Evolutionary conservation across 2,113 vertebrate genomes (phyloP).

Genomic region (Ciconia maguari): DNA sequence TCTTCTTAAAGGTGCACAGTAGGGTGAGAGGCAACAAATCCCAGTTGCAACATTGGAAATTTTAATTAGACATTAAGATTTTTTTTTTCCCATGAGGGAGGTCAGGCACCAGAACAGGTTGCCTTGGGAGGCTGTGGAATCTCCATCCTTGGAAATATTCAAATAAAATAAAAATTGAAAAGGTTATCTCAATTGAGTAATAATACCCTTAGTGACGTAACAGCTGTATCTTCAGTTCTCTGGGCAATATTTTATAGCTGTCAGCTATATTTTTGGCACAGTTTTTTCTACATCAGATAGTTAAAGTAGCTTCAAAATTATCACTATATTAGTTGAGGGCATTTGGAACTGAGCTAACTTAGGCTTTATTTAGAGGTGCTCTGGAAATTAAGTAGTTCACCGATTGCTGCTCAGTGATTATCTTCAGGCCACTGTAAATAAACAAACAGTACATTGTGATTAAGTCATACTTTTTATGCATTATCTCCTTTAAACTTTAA

Average conservation of each 20-base stretch:
- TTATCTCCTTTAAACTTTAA: background rate
- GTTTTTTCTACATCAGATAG: background rate
- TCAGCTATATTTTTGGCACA: background rate
- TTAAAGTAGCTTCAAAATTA: background rate
- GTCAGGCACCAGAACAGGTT: background rate
- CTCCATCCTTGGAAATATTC: background rate
- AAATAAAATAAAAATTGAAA: background rate
- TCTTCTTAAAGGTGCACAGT: background rate
- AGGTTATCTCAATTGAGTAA: background rate
- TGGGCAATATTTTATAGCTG: conserved; percentile 1
- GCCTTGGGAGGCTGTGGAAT: background rate
- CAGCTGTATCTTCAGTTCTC: background rate
- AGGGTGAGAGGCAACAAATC: background rate
- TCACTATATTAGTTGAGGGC: background rate
- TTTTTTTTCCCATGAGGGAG: background rate
- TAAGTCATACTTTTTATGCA: background rate
- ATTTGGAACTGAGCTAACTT: background rate
- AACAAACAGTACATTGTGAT: background rate
- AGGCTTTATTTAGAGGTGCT: background rate
- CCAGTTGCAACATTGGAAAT: background rate
- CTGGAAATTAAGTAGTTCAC: background rate
- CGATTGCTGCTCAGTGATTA: fast-evolving
- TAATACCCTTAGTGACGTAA: background rate
- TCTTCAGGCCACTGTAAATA: background rate
- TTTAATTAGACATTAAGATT: background rate